These are phyloP conservation scores for Bedellia somnulentella DNA, from an alignment of 2,888 invertebrate species.

Conservation along the genomic window DNA sequence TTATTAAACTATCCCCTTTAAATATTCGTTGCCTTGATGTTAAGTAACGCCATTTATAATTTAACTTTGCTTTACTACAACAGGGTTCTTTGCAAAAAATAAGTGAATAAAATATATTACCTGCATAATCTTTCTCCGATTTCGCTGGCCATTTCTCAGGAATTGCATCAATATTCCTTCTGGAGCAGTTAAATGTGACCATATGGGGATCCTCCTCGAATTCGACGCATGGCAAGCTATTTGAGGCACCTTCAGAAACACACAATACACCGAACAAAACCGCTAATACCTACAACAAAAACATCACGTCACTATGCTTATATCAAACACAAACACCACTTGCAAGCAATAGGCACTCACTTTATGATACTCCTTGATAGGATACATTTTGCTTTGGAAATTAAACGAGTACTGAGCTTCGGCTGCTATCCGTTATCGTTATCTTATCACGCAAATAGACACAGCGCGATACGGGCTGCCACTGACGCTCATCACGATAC, in stretches of 20 bases:
- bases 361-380: conserved; percentile 20
- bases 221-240: conserved; percentile 30
- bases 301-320: conserved; percentile 17
- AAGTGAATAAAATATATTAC: too few species aligned
- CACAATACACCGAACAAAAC: conserved; percentile 32
- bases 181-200: conserved; percentile 42
- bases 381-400: conserved; percentile 41
- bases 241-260: conserved; percentile 19
- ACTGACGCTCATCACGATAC: too few species aligned
- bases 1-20: too few species aligned
- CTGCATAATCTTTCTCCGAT: conserved; percentile 31
- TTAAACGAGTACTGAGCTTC: conserved; percentile 30
- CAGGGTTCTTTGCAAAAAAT: not conserved
- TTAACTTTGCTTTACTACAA: not conserved
- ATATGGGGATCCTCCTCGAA: conserved; percentile 28
- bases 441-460: conserved; percentile 46
- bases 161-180: conserved; percentile 27
- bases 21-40: too few species aligned
- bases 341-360: conserved; percentile 30
- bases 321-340: conserved; percentile 15
- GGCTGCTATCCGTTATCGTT: conserved; percentile 23
- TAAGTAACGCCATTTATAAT: too few species aligned
- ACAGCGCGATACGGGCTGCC: too few species aligned
- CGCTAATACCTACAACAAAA: conserved; percentile 54
- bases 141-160: conserved; percentile 33